Base-by-base conservation (phyloP, 1,140 invertebrate genomes). In the Mamestra configurata region DNA sequence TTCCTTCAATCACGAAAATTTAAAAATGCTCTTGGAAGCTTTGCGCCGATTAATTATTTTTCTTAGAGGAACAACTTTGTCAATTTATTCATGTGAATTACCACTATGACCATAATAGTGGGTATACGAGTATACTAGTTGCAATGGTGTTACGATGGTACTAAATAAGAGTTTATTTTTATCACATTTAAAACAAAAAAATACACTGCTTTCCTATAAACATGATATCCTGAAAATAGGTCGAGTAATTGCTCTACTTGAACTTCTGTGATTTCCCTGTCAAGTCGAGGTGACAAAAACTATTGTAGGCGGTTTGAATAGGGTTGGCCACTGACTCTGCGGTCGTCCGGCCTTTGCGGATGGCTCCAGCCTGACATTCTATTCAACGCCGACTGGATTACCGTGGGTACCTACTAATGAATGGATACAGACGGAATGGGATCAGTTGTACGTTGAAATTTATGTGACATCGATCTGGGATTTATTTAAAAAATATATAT, bases 301-400 rank as follows among this genome's bases (percentile, higher is more conserved):
- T 84, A 89, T 93, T 93, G 92, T 90, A 81, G 77, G 82, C 46
- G 46, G 68, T 85, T 82, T 90, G 85, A 90, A 90, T 88, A 79
- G 85, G 61, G 57, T 70, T 77, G 79, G 80, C 81, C 72, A 80
- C 22, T 71, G 79, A 80, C 71, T 70, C 66, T 89, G 90, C 87
- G 89, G 91, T 89, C 82, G 84, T 84, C 5, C 82, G 87, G 61
- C 88, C 86, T 90, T 93, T 90, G 83, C 80, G 57, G 81, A 75
- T 35, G n/a, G 11, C 71, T 68, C 53, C 51, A 55, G 35, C 35
- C 64, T 78, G 76, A 70, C 76, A 78, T 70, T 78, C 73, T 64
- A 76, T 76, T 76, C 73, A 76, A 31, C 35, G 18, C 31, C 35
- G 31, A 43, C 40, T 64, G 73, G 73, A 76, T 76, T 76, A 76